A percentile compares a stretch with the other conserved stretches of the same genome.
phyloP scores from a whole-genome alignment of 2,888 invertebrate genomes.

The Lasioglossum morio region DNA sequence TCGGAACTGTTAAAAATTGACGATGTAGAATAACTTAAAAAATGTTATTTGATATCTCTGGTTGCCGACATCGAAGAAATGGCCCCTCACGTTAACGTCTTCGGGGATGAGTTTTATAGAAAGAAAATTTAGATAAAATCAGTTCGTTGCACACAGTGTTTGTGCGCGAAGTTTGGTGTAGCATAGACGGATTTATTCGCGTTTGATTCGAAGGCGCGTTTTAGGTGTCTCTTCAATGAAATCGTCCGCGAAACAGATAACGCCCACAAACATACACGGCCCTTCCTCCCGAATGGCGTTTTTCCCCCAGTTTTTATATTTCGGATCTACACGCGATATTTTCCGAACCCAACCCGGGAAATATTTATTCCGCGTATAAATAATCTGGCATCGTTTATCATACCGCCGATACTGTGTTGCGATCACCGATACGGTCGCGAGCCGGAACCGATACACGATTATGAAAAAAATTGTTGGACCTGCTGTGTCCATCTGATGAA shows the following conservation, averaged over 20 bases:
- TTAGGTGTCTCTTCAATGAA: conserved; percentile 19
- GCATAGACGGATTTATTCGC: conserved; percentile 24
- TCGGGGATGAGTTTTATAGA: too few relatives aligned
- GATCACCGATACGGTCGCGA: conserved; percentile 31
- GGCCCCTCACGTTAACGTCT: too few relatives aligned
- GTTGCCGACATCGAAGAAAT: neutral
- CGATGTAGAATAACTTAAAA: neutral
- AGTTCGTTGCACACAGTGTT: neutral
- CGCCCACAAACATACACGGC: neutral
- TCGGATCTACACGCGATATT: conserved; percentile 40
- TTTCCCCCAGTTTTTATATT: conserved; percentile 4
- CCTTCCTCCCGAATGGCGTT: neutral
- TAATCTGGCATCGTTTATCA: conserved; percentile 53
- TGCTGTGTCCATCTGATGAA: conserved; percentile 25
- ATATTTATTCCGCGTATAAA: conserved; percentile 52
- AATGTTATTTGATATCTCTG: too few relatives aligned
- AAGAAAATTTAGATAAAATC: neutral
- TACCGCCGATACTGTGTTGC: conserved; percentile 40
- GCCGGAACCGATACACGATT: conserved; percentile 43
- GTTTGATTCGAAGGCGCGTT: neutral
- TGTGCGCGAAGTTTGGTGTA: neutral
- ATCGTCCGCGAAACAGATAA: conserved; percentile 27
- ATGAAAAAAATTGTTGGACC: conserved; percentile 35
- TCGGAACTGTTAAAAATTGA: too few relatives aligned
- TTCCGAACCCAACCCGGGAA: conserved; percentile 3